phyloP scores from a whole-genome alignment of 2,113 vertebrate genomes.

The Rana temporaria region DNA sequence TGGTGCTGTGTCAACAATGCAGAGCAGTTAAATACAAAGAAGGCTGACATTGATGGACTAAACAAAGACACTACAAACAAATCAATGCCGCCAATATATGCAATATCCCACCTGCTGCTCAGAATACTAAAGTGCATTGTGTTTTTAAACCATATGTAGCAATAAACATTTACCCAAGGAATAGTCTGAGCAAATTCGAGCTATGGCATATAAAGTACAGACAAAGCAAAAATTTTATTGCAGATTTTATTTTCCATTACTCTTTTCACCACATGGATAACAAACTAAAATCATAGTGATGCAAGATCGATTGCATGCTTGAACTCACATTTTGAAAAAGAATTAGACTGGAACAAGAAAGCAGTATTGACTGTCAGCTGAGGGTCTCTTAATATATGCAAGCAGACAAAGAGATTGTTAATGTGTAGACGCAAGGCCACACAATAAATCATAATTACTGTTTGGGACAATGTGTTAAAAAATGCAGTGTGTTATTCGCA shows the following conservation, averaged over 20 bases:
- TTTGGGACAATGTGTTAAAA: slow-evolving; percentile 17
- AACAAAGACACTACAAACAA: slow-evolving; percentile 50
- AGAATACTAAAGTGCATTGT: slow-evolving; percentile 57
- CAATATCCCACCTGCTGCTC: slow-evolving; percentile 61
- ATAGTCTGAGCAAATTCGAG: slow-evolving; percentile 57
- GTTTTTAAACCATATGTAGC: slow-evolving; percentile 41
- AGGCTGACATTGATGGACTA: slow-evolving; percentile 42
- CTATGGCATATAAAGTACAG: slow-evolving; percentile 59
- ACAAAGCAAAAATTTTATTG: neutral
- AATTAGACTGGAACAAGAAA: slow-evolving; percentile 16
- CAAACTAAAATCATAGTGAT: neutral
- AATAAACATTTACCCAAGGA: slow-evolving; percentile 66
- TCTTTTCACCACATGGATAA: neutral
- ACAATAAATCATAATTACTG: neutral
- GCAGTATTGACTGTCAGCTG: slow-evolving; percentile 12
- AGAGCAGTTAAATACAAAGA: slow-evolving; percentile 46
- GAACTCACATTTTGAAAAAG: neutral
- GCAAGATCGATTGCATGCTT: slow-evolving; percentile 9
- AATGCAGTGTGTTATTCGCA: no score
- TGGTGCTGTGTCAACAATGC: slow-evolving; percentile 50
- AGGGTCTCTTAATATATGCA: slow-evolving; percentile 7
- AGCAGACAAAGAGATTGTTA: slow-evolving; percentile 23
- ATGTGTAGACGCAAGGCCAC: neutral
- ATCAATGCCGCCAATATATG: neutral
- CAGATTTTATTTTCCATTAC: neutral